Conservation (phyloP, 2,113 vertebrate genomes). For the Lepisosteus oculatus region DNA sequence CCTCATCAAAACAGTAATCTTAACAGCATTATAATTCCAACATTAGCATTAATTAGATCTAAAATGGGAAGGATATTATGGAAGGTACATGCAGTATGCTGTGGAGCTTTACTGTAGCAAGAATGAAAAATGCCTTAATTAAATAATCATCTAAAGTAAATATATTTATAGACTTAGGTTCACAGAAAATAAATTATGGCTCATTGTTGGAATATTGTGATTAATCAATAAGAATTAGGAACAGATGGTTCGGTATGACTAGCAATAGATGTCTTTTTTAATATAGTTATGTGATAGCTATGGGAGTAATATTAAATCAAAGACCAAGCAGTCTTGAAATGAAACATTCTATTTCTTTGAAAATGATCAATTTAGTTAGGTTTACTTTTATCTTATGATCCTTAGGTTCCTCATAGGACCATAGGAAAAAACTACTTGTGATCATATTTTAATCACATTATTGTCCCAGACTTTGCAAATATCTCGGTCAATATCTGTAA, state of each 20-base stretch:
- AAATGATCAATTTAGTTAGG: too few relatives aligned
- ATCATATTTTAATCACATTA: constrained; percentile 22
- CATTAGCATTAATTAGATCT: constrained; percentile 24
- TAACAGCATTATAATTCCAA: not conserved
- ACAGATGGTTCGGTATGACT: constrained; percentile 29
- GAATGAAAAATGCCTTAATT: constrained; percentile 67
- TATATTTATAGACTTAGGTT: constrained; percentile 57
- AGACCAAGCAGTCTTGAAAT: too few relatives aligned
- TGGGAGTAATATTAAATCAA: not conserved
- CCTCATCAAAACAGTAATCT: not conserved
- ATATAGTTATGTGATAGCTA: not conserved
- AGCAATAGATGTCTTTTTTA: not conserved
- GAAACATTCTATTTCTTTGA: too few relatives aligned
- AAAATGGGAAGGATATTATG: constrained; percentile 15
- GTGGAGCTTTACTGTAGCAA: constrained; percentile 47
- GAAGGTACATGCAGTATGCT: not conserved
- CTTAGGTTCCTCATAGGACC: too few relatives aligned
- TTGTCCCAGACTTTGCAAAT: not conserved
- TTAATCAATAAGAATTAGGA: constrained; percentile 40
- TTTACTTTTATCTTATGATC: too few relatives aligned
- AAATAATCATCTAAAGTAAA: constrained; percentile 64
- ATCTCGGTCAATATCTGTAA: not conserved
- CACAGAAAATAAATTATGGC: constrained; percentile 45
- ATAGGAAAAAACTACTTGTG: too few relatives aligned
- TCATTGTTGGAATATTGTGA: constrained; percentile 49